These are phyloP conservation scores for Scaptodrosophila latifasciaeformis DNA, from an alignment of 2,888 invertebrate genomes.

Conservation along the genomic window DNA sequence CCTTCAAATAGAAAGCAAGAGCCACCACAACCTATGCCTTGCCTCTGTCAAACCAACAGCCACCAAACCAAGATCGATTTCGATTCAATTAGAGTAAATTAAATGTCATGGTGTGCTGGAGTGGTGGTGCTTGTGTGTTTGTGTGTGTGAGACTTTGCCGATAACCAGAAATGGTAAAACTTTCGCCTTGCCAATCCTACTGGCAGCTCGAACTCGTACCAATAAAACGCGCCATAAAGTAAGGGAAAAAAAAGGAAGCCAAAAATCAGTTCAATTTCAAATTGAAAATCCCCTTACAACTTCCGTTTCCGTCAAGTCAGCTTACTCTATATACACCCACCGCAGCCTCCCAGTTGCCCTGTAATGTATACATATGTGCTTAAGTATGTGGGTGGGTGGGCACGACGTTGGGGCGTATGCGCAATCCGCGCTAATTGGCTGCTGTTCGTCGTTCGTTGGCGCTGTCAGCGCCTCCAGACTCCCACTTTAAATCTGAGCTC, in stretches of 20 bases:
- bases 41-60: background rate
- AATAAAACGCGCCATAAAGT: constrained; percentile 67
- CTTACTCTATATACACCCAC: background rate
- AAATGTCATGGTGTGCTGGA: constrained; percentile 66
- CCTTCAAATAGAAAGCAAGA: constrained; percentile 29
- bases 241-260: constrained; percentile 53
- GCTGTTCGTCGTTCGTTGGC: constrained; percentile 42
- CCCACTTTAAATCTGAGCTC: background rate
- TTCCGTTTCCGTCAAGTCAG: constrained; percentile 56
- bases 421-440: constrained; percentile 69
- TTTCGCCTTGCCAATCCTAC: constrained; percentile 36
- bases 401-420: constrained; percentile 64
- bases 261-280: constrained; percentile 69
- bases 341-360: too few species aligned
- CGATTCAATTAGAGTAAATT: constrained; percentile 70
- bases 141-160: constrained; percentile 42
- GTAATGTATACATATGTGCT: constrained; percentile 3
- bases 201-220: constrained; percentile 19
- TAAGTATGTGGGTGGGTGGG: constrained; percentile 16
- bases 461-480: constrained; percentile 16
- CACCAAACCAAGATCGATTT: constrained; percentile 58
- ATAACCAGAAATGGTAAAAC: constrained; percentile 36
- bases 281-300: constrained; percentile 69
- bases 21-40: constrained; percentile 2
- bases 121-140: constrained; percentile 19